phyloP scores from a whole-genome alignment of 2,888 invertebrate genomes.

The Euplagia quadripunctaria region DNA sequence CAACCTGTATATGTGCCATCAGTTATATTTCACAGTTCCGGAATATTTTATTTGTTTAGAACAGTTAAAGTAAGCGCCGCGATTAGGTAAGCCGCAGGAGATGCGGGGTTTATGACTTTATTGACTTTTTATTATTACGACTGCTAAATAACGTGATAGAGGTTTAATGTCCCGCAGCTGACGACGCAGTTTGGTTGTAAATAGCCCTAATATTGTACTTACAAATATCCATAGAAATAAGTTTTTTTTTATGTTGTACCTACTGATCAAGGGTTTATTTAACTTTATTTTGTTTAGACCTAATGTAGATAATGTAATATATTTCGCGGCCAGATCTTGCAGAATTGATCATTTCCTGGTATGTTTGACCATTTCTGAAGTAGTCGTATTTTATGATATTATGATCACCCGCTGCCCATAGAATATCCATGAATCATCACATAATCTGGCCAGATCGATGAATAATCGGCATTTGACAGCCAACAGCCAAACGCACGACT shows the following conservation, averaged over 20 bases:
- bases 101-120: conserved; percentile 77
- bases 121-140: conserved; percentile 74
- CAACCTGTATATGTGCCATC: conserved; percentile 9
- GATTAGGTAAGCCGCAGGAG: conserved; percentile 85
- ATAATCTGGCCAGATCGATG: no score
- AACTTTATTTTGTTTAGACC: neutral
- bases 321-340: no score
- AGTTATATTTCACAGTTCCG: conserved; percentile 59
- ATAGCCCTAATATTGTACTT: conserved; percentile 10
- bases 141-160: conserved; percentile 64
- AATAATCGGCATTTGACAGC: no score
- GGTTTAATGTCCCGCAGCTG: conserved; percentile 64
- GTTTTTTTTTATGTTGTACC: no score
- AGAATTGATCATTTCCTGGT: no score
- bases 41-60: conserved; percentile 81
- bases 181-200: conserved; percentile 43
- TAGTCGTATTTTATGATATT: no score
- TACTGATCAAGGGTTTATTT: neutral
- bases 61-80: conserved; percentile 69
- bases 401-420: no score
- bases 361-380: no score
- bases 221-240: neutral
- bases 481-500: no score
- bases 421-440: no score
- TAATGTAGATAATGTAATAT: no score